Evolutionary conservation across 2,797 vertebrate species (phyloP).

Genomic region (Sebastes nivosus): DNA sequence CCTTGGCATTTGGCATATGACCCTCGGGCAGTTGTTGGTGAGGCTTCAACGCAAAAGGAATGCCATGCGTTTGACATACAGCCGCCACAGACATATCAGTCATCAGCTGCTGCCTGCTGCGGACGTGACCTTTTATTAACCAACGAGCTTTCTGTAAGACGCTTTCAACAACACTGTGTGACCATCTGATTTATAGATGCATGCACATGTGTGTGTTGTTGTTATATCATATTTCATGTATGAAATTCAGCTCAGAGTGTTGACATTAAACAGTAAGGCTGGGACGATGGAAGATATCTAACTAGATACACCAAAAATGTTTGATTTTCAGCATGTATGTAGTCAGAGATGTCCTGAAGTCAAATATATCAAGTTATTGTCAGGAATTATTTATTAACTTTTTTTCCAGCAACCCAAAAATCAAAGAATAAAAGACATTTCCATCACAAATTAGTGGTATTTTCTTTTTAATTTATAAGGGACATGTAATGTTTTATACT

Average conservation of each 20-base stretch:
- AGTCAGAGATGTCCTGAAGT: no score
- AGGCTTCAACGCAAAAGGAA: conserved; percentile 24
- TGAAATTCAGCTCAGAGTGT: neutral
- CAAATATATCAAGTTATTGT: no score
- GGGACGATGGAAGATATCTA: neutral
- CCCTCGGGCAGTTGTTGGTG: neutral
- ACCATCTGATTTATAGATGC: conserved; percentile 21
- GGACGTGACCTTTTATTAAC: conserved; percentile 37
- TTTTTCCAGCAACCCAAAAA: no score
- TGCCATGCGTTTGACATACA: conserved; percentile 6
- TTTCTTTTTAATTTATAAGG: no score
- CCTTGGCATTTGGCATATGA: conserved; percentile 48
- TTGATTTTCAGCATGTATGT: no score
- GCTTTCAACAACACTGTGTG: conserved; percentile 2
- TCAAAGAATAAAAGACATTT: no score
- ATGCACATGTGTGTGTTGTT: neutral
- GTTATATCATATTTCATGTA: neutral
- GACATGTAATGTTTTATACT: no score
- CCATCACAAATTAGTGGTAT: no score
- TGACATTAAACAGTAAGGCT: neutral
- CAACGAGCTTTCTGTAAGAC: conserved; percentile 18
- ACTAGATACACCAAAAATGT: neutral
- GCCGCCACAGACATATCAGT: conserved; percentile 34
- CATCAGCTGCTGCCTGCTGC: conserved; percentile 39
- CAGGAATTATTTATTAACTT: no score